phyloP scores from a whole-genome alignment of 2,888 invertebrate genomes.

The Itoplectis maculator region DNA sequence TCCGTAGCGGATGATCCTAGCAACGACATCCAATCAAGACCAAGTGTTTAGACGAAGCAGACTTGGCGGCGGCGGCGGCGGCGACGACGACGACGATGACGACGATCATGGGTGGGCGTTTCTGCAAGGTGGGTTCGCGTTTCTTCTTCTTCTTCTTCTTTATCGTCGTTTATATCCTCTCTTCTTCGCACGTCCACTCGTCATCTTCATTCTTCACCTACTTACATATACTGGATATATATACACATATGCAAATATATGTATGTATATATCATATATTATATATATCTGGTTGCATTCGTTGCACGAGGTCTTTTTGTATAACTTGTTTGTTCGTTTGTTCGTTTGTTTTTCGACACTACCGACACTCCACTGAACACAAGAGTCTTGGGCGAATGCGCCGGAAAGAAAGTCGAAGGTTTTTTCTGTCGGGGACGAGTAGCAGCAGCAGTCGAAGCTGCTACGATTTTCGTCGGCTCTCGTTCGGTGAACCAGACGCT shows the following conservation, averaged over 20 bases:
- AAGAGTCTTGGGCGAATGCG: constrained; percentile 55
- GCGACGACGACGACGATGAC: too few species aligned
- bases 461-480: too few species aligned
- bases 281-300: constrained; percentile 56
- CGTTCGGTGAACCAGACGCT: constrained; percentile 43
- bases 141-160: too few species aligned
- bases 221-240: constrained; percentile 29
- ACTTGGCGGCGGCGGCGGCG: not conserved
- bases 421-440: too few species aligned
- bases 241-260: not conserved
- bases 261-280: constrained; percentile 40
- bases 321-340: constrained; percentile 11
- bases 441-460: too few species aligned
- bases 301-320: constrained; percentile 65
- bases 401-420: constrained; percentile 34
- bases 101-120: constrained; percentile 38
- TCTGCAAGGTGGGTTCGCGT: constrained; percentile 46
- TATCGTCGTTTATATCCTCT: constrained; percentile 18
- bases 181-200: constrained; percentile 32
- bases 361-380: constrained; percentile 66
- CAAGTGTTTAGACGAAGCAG: constrained; percentile 29
- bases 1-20: constrained; percentile 12
- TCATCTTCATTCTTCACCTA: constrained; percentile 41
- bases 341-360: constrained; percentile 59
- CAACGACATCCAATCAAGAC: constrained; percentile 31